Evolutionary conservation across 2,888 invertebrate genomes (phyloP), one percentile per base, ranked within the genome.

Genomic region (Trachelus tabidus): DNA sequence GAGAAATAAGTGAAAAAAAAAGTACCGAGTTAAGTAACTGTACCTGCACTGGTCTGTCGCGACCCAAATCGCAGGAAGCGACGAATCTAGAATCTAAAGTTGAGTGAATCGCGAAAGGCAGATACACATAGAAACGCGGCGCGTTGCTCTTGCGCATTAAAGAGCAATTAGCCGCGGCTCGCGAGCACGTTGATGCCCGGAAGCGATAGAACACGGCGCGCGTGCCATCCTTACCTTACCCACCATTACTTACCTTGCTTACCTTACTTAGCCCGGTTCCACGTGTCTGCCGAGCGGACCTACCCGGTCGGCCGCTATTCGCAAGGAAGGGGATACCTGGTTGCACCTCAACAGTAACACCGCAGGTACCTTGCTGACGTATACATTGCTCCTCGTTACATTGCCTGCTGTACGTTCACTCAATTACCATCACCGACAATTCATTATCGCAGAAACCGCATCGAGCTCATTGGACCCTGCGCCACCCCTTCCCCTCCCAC

Each of bases 131-230:
- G 88, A 87, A 88, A 88, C 87, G 87, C 83, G 87, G 86, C 85
- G 84, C 85, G 86, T 23, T 56, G 56, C 56, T 56, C 85, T 85
- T 85, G 86, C 87, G 88, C 90, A 90, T 90, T 90, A 90, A 90
- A 89, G 89, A 88, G 90, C 90, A 90, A 90, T 90, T 90, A 90
- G 89, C 90, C 87, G 90, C 90, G 90, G 89, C 88, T 89, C 87
- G 88, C 90, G 90, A 90, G 89, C 90, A 90, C 90, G 86, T 87
- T 90, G 90, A 90, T 90, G 90, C 90, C 90, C 90, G 90, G 90
- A 90, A 90, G 90, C 89, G 90, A 90, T 90, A 90, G 89, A 89
- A 89, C 88, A 84, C 83, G 85, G 87, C 87, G 90, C 90, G 90
- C 90, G 90, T 90, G 90, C 90, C 90, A 89, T 89, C 89, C 89